Evolutionary conservation across 2,113 vertebrate genomes (phyloP), one percentile per base, ranked within the genome.

Genomic region (Odocoileus hemionus): DNA sequence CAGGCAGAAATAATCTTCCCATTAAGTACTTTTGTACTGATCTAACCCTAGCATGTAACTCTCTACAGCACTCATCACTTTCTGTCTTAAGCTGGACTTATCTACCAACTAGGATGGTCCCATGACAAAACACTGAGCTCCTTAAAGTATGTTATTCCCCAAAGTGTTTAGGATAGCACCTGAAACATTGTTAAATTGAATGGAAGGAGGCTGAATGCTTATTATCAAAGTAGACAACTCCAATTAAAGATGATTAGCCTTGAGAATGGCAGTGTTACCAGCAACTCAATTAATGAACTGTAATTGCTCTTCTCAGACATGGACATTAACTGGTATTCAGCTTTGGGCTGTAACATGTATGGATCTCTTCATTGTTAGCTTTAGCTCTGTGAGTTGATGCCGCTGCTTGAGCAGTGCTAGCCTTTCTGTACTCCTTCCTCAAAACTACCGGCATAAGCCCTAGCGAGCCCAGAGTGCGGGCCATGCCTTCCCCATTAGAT

Each of bases 241-340:
- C 90, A 95, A 92, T 97, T 96, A 97, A 92, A 58, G 93, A 96
- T 97, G 95, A 97, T 98, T 96, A 98, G 57, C 80, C 67, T 94
- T 97, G 97, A 97, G 76, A 96, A 96, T 97, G 54, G 45, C 80
- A 87, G 80, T 90, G 85, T 96, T 95, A 92, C 80, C 57, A 95
- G 94, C 83, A 96, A 97, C 52, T 90, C 90, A 97, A 52, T 94
- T 97, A 96, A 94, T 94, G 84, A 93, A 90, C 85, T 97, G 70
- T 97, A 97, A 94, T 94, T 97, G 84, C 70, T 95, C 74, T 97
- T 97, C 64, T 80, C 91, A 96, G 91, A 92, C 88, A 90, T 96
- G 87, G 86, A 26, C 86, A 95, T 97, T 85, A 96, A 45, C 67
- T 83, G 78, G 8, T 86, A 86, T 86, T 79, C 94, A 95, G 87